Base-by-base conservation (phyloP, 2,797 vertebrate genomes). In the Betta splendens region DNA sequence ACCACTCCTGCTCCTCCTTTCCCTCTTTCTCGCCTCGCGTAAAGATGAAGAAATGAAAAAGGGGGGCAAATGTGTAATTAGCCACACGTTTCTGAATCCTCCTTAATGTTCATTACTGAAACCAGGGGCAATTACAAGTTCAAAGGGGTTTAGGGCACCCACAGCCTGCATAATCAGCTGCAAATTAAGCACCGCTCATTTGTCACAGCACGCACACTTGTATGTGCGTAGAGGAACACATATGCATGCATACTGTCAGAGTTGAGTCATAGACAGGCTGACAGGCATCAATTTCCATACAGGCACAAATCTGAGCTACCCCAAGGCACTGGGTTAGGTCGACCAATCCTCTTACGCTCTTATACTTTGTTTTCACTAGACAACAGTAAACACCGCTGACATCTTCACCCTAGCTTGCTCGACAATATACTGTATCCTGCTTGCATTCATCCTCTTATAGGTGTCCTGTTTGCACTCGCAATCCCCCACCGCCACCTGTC, bases 81-180 rank as follows among this genome's bases (percentile, higher is more conserved):
- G 94, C 92, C 91, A 94, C 94, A 95, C 93, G 90, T 95, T 95
- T 95, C 92, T 94, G 94, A 96, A 94, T 93, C 92, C 92, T 89
- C 91, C 92, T 94, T 95, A 96, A 96, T 95, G 94, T 97, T 96
- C 95, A 97, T 98, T 95, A 97, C 95, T 95, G 93, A 96, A 98
- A 96, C 94, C 93, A 94, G 94, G 94, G 92, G 94, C 95, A 98
- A 97, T 98, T 97, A 96, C 94, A 95, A 97, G 95, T 97, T 98
- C 95, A 98, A 96, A 98, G 94, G 92, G 94, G 95, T 95, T 96
- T 96, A 94, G 93, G 94, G 94, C 93, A 94, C 94, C 94, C 96
- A 92, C 95, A 96, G 93, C 93, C 94, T 85, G 92, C 94, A 95
- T 96, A 97, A 97, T 97, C 94, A 94, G 94, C 92, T 90, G 90